Evolutionary conservation across 2,888 invertebrate genomes (phyloP), one percentile per base, ranked within the genome.

Genomic region (Sisyra terminalis): DNA sequence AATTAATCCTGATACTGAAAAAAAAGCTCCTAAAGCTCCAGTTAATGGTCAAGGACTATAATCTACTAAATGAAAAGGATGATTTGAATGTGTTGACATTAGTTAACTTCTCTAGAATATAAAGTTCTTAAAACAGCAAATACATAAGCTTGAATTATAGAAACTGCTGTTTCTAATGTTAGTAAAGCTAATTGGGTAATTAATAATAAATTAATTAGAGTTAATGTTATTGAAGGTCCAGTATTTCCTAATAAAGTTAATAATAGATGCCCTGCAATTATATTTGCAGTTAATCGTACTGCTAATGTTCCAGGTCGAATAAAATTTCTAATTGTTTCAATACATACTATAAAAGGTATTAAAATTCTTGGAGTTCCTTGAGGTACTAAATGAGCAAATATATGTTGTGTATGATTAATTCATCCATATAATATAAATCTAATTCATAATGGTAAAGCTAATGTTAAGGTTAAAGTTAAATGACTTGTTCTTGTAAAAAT

Each of bases 341-440:
- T 79, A 60, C 75, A 57, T 6, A 81, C 78, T 68, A 81, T 77
- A 65, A 81, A 79, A 18, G 76, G 75, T 64, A 78, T 78, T 53
- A 81, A 52, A 51, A 71, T 52, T 5, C 52, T 46, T 0, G 80
- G 80, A 0, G 77, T 77, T 49, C 78, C 75, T 65, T 71, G 67
- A 0, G 80, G 79, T 0, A 80, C 71, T 66, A 80, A 60, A 55
- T 79, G 78, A 1, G 69, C 66, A 57, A 78, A 73, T n/a, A n/a
- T n/a, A n/a, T n/a, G n/a, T n/a, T n/a, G n/a, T n/a, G n/a, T n/a
- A n/a, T n/a, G n/a, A n/a, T 73, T 73, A 51, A 69, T 57, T 71
- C 75, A 75, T 5, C 74, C 75, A 58, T 65, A 75, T 46, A 78
- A 46, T 69, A 79, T 77, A 60, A 78, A 71, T 48, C 63, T 64